A percentile compares a stretch with the other conserved stretches of the same genome.
Conservation (phyloP, 2,797 vertebrate genomes). For the Sarcoramphus papa region DNA sequence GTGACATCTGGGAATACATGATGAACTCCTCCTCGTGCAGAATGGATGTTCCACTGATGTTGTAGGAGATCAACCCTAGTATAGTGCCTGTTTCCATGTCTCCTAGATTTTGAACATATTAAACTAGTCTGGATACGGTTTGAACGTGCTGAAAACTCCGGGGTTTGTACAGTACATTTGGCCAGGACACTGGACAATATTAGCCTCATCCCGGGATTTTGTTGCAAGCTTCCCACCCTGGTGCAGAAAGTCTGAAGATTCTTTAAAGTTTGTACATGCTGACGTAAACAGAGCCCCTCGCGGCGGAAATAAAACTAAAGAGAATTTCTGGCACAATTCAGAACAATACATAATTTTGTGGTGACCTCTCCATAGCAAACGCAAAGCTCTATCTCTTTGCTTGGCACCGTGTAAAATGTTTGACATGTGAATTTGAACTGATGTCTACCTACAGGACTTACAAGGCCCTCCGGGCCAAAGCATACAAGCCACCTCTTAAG, state of each 20-base stretch:
- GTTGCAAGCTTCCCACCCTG: not conserved
- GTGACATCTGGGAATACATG: not conserved
- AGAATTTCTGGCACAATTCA: constrained; percentile 34
- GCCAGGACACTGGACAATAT: not conserved
- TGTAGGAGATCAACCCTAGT: not conserved
- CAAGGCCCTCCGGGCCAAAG: not conserved
- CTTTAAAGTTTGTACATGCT: not conserved
- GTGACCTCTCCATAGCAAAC: not conserved
- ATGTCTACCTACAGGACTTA: not conserved
- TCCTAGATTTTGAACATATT: not conserved
- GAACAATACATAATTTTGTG: not conserved
- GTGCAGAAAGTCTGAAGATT: not conserved
- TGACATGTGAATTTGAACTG: not conserved
- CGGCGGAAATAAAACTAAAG: not conserved
- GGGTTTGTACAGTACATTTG: not conserved
- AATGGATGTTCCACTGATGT: not conserved
- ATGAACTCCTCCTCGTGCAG: not conserved
- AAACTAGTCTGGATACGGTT: not conserved
- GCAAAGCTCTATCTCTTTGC: not conserved
- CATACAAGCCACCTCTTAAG: not conserved
- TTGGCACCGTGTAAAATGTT: not conserved
- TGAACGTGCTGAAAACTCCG: not conserved
- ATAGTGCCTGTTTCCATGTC: not conserved
- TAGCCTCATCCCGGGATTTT: not conserved
- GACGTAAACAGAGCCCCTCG: not conserved